A percentile compares a stretch with the other conserved stretches of the same genome.
Conservation (phyloP, 2,113 vertebrate species). For the Oncorhynchus nerka region DNA sequence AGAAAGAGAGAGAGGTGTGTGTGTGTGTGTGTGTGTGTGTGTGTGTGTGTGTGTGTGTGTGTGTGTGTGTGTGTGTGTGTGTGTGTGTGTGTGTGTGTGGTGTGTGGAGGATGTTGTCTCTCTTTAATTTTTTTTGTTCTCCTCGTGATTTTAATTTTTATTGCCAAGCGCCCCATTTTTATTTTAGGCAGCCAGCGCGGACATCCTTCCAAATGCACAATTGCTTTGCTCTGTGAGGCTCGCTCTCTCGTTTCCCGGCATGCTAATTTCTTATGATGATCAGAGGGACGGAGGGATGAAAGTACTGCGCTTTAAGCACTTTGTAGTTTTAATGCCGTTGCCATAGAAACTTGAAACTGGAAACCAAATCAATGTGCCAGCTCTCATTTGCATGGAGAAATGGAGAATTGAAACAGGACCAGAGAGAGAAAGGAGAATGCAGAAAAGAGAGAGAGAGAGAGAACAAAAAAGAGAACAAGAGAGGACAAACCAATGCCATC, state of each 20-base stretch:
- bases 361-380: conserved; percentile 69
- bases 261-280: conserved; percentile 77
- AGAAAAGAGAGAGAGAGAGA: conserved; percentile 16
- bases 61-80: conserved; percentile 17
- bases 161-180: conserved; percentile 39
- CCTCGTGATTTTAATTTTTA: conserved; percentile 34
- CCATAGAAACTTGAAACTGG: conserved; percentile 73
- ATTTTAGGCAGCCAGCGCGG: conserved; percentile 58
- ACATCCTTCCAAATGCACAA: conserved; percentile 65
- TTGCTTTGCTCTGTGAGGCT: conserved; percentile 61
- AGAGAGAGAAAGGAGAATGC: conserved; percentile 19
- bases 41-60: neutral
- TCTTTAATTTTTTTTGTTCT: conserved; percentile 12
- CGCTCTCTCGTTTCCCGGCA: conserved; percentile 62
- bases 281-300: conserved; percentile 72
- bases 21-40: too few species aligned
- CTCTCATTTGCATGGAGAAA: conserved; percentile 72
- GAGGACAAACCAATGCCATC: conserved; percentile 36
- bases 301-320: conserved; percentile 67
- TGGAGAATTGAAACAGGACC: conserved; percentile 57
- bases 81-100: neutral
- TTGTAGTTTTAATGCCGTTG: conserved; percentile 74
- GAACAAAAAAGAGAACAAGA: neutral
- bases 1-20: neutral
- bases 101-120: neutral